These are phyloP conservation scores for Urocolius indicus DNA, from an alignment of 2,113 vertebrate genomes.

Conservation along the genomic window DNA sequence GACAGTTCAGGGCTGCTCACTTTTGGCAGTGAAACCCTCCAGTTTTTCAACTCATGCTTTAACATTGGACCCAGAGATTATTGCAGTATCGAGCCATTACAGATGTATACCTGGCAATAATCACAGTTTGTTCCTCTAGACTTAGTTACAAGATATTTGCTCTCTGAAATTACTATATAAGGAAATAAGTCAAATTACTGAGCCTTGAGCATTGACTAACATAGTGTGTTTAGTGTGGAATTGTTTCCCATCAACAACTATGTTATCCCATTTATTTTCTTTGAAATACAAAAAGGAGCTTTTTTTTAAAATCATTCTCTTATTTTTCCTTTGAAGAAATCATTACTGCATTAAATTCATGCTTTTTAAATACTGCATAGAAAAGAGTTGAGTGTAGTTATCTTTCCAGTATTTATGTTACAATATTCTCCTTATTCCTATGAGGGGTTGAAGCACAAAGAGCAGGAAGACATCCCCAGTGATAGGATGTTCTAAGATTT, in stretches of 20 bases:
- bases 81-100: background rate
- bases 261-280: background rate
- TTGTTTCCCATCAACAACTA: background rate
- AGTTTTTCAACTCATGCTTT: background rate
- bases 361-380: background rate
- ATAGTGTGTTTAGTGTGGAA: background rate
- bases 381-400: background rate
- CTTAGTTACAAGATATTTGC: background rate
- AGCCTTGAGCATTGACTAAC: background rate
- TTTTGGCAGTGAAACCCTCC: background rate
- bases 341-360: background rate
- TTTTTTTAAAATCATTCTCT: background rate
- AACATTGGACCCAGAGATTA: background rate
- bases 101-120: background rate
- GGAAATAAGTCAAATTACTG: background rate
- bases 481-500: background rate
- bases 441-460: background rate
- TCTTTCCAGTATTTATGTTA: background rate
- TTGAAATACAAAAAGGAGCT: background rate
- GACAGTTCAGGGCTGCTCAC: background rate
- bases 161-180: background rate
- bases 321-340: background rate
- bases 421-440: background rate
- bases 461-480: background rate
- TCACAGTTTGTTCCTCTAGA: background rate